Base-by-base conservation (phyloP, 2,888 invertebrate species). In the Machimus atricapillus region DNA sequence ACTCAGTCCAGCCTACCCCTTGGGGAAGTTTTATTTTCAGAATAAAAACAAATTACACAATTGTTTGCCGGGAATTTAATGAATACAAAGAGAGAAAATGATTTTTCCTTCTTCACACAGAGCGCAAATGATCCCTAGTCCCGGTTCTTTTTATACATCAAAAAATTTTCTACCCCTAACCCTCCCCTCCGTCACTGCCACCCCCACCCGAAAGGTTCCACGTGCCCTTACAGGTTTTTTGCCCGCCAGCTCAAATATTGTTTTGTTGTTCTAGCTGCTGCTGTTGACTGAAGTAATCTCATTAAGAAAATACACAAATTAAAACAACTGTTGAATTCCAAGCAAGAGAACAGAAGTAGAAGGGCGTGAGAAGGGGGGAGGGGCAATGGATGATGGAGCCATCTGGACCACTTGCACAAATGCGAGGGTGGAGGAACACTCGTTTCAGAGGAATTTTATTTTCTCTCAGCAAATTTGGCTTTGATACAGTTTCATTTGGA, bases 41-140 rank as follows among this genome's bases (percentile, higher is more conserved):
- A 78, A 78, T 78, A 78, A 78, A 78, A 78, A 78, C 23, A 23
- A 78, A 78, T 78, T 78, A 43, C 78, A 23, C 79, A 52, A 79
- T 79, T 79, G 79, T 79, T 79, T 79, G 27, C 27, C 27, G 16
- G 79, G 56, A 56, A 79, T 79, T 79, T 79, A 79, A 79, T 79
- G 52, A 79, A 79, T 52, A 79, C 52, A 79, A 79, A 79, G 79
- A 79, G 79, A 52, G 52, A 52, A n/a, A n/a, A 52, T 79, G 79
- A 79, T 52, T 79, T 27, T 79, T 66, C 23, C 3, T 66, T 6
- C 23, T 66, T 66, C 23, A 23, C 23, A 23, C 16, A 46, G 66
- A 23, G 27, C 66, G 23, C 66, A 66, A 66, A 66, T 66, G 66
- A 66, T 66, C 66, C 27, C n/a, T 14, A 19, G 23, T 66, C 2